Evolutionary conservation across 2,888 invertebrate species (phyloP).

Genomic region (Mechanitis mazaeus): DNA sequence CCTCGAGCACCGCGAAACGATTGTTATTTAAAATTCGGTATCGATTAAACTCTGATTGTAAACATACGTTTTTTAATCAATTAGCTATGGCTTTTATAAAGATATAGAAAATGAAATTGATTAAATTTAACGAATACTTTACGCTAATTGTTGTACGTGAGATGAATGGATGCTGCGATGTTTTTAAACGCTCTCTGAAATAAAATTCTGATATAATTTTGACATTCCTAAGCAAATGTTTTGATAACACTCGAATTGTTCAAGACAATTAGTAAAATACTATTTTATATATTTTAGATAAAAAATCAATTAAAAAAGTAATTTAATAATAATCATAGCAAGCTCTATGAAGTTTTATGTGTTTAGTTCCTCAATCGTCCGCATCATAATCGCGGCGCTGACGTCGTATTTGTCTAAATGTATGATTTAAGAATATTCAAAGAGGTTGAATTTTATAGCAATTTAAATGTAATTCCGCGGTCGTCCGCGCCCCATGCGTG

Average conservation of each 20-base stretch:
- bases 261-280: background rate
- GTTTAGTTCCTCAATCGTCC: background rate
- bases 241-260: background rate
- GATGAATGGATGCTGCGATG: constrained; percentile 4
- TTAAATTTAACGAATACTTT: constrained; percentile 20
- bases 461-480: background rate
- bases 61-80: constrained; percentile 23
- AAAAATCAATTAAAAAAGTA: too few relatives aligned
- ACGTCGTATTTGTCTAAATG: constrained; percentile 37
- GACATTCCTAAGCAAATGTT: constrained; percentile 4
- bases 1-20: constrained; percentile 33
- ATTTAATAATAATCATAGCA: too few relatives aligned
- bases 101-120: constrained; percentile 22
- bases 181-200: background rate
- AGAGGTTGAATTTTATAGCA: background rate
- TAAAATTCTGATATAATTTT: background rate
- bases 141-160: constrained; percentile 8
- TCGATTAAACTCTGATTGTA: constrained; percentile 23
- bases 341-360: too few relatives aligned
- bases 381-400: background rate
- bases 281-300: background rate
- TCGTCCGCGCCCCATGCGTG: background rate
- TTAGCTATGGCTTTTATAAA: constrained; percentile 23
- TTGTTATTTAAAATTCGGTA: constrained; percentile 31
- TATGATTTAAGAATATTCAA: constrained; percentile 19